Evolutionary conservation across 2,888 invertebrate genomes (phyloP).

Genomic region (Sesia bembeciformis): DNA sequence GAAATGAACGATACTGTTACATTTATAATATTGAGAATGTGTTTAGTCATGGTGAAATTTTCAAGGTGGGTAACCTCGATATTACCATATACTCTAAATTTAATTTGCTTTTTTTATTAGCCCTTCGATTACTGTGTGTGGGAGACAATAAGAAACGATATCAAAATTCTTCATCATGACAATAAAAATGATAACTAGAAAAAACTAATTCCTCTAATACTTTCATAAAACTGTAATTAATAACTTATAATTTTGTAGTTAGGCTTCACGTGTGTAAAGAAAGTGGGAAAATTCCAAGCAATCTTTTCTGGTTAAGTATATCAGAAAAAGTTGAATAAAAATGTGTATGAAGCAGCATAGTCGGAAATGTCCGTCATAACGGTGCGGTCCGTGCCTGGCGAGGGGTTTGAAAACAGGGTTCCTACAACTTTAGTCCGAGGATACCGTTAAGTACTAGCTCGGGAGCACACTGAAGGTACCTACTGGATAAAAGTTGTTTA

Average conservation of each 20-base stretch:
- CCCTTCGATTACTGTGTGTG: no score
- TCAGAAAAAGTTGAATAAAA: conserved; percentile 3
- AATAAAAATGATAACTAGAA: no score
- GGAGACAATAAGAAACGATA: no score
- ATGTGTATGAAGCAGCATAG: conserved; percentile 17
- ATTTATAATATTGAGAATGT: background rate
- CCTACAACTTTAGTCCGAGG: background rate
- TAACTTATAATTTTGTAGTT: no score
- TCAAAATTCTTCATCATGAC: no score
- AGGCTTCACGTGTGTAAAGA: no score
- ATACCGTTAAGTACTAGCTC: background rate
- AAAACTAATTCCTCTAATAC: no score
- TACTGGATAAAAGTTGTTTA: conserved; percentile 31
- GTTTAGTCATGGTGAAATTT: background rate
- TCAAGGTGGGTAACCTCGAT: background rate
- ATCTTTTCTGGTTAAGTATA: background rate
- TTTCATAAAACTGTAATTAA: no score
- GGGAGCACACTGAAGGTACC: background rate
- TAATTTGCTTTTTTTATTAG: no score
- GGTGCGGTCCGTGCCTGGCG: conserved; percentile 21
- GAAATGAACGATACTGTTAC: conserved; percentile 1
- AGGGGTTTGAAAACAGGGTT: conserved; percentile 30
- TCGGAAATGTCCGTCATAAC: conserved; percentile 49
- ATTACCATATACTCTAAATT: no score
- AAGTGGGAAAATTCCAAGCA: background rate